Base-by-base conservation (phyloP, 2,113 vertebrate species). In the Pycnonotus jocosus region DNA sequence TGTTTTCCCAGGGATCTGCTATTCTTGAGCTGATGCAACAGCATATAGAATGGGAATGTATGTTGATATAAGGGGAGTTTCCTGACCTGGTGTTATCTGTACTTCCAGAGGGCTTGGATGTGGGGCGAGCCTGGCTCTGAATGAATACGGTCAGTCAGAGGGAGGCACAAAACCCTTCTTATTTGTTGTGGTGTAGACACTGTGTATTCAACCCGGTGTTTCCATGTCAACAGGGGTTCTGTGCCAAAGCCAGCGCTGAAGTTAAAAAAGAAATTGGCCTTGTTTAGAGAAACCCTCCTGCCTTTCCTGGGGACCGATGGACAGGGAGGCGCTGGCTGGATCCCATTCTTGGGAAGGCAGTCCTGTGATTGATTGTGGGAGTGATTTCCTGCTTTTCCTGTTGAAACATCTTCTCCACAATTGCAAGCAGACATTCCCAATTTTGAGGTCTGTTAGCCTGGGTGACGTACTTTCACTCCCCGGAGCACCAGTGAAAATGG, bases 161-260 rank as follows among this genome's bases (percentile, higher is more conserved):
- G 74, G 62, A 81, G 71, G 74, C 81, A 95, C 56, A 81, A 93
- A 94, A n/a, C 69, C 47, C 37, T 73, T 78, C 77, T 90, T 90
- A 90, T 91, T 92, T 94, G 70, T 84, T 76, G 81, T 73, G 91
- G 68, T 91, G 90, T 62, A 62, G 71, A 51, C 70, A 58, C 81
- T 90, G 64, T 92, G 91, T 96, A 54, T 91, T 86, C 95, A 86
- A 24, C 80, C n/a, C 7, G 0, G 47, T 54, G 73, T 96, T 97
- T 93, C 94, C 94, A 88, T 97, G 88, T 90, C 92, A 95, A 74
- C 73, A 50, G 74, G 72, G 64, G 82, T 48, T n/a, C 48, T 17
- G 70, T 93, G 86, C 95, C 95, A 96, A 81, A 95, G 64, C 38
- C 38, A 45, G 80, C 54, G 12, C 57, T 50, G 7, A 57, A 91